These are phyloP conservation scores for Leuciscus idus DNA, from an alignment of 2,113 vertebrate species.

Conservation along the genomic window DNA sequence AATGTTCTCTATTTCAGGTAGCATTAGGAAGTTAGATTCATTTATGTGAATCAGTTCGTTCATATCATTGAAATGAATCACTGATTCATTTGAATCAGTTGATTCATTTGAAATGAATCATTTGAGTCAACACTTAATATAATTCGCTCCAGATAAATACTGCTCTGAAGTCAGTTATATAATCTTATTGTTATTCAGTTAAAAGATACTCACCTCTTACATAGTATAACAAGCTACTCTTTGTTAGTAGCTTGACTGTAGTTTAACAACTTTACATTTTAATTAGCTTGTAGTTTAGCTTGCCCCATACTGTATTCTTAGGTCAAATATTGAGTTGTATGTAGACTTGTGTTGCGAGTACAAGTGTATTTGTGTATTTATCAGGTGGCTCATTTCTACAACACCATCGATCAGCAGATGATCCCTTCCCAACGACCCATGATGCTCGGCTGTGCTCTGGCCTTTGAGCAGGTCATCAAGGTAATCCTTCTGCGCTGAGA, in stretches of 20 bases:
- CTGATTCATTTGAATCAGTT: background rate
- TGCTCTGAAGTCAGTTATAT: background rate
- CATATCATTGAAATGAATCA: background rate
- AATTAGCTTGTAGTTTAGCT: background rate
- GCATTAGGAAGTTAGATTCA: background rate
- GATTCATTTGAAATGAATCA: background rate
- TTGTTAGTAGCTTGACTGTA: background rate
- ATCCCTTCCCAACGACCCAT: conserved; percentile 97
- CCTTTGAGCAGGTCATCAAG: conserved; percentile 98
- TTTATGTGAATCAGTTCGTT: background rate
- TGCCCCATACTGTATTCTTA: background rate
- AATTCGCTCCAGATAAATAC: background rate
- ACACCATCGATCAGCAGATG: conserved; percentile 98
- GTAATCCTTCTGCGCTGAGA: conserved; percentile 64
- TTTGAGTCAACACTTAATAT: background rate
- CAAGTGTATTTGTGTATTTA: conserved; percentile 11
- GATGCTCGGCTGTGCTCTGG: conserved; percentile 93
- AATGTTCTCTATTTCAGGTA: background rate
- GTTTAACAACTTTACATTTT: background rate
- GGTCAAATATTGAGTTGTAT: background rate
- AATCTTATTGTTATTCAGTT: background rate
- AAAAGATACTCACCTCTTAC: too few species aligned
- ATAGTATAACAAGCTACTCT: background rate
- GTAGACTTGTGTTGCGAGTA: background rate
- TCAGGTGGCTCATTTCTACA: conserved; percentile 98